A percentile compares a stretch with the other conserved stretches of the same genome.
Evolutionary conservation across 2,797 vertebrate species (phyloP).

Genomic region (Pterois miles): DNA sequence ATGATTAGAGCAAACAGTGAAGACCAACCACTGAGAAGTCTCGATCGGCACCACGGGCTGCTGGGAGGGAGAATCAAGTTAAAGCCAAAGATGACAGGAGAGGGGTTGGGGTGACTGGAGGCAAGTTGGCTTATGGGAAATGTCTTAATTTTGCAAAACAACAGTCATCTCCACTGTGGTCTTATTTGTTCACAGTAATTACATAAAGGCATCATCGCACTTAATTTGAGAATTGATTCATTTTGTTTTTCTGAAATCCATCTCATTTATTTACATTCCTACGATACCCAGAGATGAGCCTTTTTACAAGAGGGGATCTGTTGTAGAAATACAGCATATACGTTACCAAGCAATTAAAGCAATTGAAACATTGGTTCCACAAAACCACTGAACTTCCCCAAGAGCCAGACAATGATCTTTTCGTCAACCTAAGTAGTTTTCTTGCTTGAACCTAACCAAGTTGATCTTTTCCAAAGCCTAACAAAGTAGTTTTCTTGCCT

Average conservation of each 20-base stretch:
- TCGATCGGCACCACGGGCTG: neutral
- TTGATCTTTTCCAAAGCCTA: no score
- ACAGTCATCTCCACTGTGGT: neutral
- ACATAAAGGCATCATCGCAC: neutral
- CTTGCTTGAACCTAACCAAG: no score
- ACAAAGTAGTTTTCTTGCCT: no score
- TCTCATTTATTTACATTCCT: neutral
- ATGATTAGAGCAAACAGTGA: conserved; percentile 2
- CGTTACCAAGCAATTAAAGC: no score
- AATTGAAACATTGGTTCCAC: no score
- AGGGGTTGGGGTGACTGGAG: conserved; percentile 7
- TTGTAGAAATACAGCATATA: no score
- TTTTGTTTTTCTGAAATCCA: neutral
- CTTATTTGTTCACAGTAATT: conserved; percentile 14
- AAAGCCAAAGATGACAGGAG: conserved; percentile 11
- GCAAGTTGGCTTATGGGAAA: conserved; percentile 9
- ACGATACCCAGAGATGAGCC: neutral
- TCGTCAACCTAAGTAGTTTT: no score
- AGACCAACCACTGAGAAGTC: neutral
- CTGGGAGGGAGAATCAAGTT: neutral
- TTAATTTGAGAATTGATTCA: neutral
- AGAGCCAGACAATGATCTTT: no score
- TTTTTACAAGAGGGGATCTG: neutral
- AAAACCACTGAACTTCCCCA: no score
- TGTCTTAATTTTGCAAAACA: conserved; percentile 26